Percentiles rank a stretch among this genome's conserved stretches.
These are phyloP conservation scores for Spatulosminthurus flaviceps DNA, from an alignment of 2,888 invertebrate species.

Conservation along the genomic window DNA sequence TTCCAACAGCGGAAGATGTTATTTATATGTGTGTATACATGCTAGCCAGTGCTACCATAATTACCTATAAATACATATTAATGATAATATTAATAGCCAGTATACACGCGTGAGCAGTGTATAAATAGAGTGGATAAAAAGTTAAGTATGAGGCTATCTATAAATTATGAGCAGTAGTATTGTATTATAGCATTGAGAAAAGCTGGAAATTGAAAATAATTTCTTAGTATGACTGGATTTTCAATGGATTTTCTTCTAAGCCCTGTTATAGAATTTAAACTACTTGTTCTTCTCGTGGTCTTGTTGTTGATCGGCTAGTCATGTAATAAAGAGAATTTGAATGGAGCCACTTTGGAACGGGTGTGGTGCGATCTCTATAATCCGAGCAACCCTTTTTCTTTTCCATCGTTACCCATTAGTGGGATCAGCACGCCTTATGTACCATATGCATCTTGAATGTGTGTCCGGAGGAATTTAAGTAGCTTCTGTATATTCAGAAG, in stretches of 20 bases:
- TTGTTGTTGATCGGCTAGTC: slow-evolving; percentile 52
- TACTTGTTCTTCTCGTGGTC: slow-evolving; percentile 34
- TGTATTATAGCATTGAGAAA: background rate
- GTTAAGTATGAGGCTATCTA: background rate
- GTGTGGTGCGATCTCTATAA: slow-evolving; percentile 54
- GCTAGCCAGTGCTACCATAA: no score
- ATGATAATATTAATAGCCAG: background rate
- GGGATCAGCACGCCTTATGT: background rate
- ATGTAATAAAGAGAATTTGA: slow-evolving; percentile 54
- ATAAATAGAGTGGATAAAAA: background rate
- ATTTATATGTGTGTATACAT: no score
- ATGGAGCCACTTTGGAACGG: slow-evolving; percentile 55
- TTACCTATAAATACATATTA: no score
- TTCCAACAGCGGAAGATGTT: no score
- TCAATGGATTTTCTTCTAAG: slow-evolving; percentile 13
- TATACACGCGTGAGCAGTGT: background rate
- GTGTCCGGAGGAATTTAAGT: background rate
- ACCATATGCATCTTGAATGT: slow-evolving; percentile 10
- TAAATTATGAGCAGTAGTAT: background rate
- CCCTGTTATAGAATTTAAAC: slow-evolving; percentile 18
- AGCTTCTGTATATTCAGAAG: slow-evolving; percentile 22
- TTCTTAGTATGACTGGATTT: slow-evolving; percentile 23
- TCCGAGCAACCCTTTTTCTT: slow-evolving; percentile 55
- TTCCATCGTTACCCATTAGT: slow-evolving; percentile 22
- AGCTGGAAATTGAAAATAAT: background rate